These are phyloP conservation scores for Eidolon dupreanum DNA, from an alignment of 2,797 vertebrate species.

Conservation along the genomic window DNA sequence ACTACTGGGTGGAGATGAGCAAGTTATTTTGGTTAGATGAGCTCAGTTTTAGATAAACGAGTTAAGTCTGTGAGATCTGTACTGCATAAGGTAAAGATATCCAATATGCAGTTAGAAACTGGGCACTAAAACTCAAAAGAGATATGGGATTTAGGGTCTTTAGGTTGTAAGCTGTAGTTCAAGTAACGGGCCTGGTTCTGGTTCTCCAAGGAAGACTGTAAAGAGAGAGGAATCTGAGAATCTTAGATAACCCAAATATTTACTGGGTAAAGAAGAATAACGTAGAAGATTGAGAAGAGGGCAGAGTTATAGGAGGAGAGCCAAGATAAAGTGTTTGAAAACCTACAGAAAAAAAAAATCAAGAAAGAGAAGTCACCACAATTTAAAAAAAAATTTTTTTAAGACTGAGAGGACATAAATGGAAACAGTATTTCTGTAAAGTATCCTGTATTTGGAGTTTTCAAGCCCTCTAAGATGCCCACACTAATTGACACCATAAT, in stretches of 20 bases:
- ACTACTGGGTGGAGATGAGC: not conserved
- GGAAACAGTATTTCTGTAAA: not conserved
- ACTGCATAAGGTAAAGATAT: not conserved
- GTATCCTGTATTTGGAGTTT: not conserved
- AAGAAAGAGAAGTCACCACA: not conserved
- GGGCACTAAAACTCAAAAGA: not conserved
- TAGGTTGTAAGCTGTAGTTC: not conserved
- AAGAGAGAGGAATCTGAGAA: not conserved
- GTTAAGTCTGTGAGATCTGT: not conserved
- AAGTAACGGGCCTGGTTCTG: not conserved
- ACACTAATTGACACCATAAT: not conserved
- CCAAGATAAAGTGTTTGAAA: not conserved
- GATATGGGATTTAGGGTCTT: not conserved
- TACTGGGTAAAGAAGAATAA: not conserved
- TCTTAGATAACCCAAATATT: not conserved
- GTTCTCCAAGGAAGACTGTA: not conserved
- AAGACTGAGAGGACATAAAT: not conserved
- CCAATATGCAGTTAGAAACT: not conserved
- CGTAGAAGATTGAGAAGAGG: not conserved
- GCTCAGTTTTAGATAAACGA: not conserved
- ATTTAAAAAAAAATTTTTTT: not conserved
- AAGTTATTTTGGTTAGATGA: not conserved
- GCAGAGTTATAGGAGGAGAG: not conserved
- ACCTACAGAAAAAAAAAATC: not conserved
- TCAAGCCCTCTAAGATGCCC: not conserved